Evolutionary conservation across 2,888 invertebrate species (phyloP).

Genomic region (Furcula furcula): DNA sequence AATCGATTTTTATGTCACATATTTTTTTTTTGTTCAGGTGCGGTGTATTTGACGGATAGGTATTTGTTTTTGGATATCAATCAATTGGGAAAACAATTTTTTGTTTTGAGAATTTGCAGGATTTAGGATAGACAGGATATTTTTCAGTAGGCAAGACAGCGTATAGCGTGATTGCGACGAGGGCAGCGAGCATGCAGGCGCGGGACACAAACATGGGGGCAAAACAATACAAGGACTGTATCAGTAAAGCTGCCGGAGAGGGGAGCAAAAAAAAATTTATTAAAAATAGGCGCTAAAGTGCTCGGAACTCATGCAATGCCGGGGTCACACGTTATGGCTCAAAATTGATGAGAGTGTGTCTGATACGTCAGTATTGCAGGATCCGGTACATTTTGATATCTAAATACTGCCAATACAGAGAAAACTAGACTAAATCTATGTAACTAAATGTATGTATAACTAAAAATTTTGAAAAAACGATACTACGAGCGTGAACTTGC

Average conservation of each 20-base stretch:
- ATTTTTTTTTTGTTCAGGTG: too few relatives aligned
- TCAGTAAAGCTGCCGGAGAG: conserved; percentile 55
- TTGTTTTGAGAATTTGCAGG: not conserved
- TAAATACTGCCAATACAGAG: not conserved
- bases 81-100: too few relatives aligned
- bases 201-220: conserved; percentile 68
- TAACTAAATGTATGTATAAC: conserved; percentile 4
- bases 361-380: conserved; percentile 31
- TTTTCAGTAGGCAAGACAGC: conserved; percentile 34
- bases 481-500: conserved; percentile 4
- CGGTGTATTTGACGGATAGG: too few relatives aligned
- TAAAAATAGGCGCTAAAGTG: conserved; percentile 30
- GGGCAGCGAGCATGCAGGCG: conserved; percentile 62
- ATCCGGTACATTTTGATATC: not conserved
- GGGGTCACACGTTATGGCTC: conserved; percentile 47
- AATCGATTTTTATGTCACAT: too few relatives aligned
- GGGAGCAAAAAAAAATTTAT: conserved; percentile 30
- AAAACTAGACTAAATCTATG: conserved; percentile 17
- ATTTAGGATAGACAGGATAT: not conserved
- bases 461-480: not conserved
- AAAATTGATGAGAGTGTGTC: conserved; percentile 9
- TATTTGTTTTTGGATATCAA: too few relatives aligned
- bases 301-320: conserved; percentile 57
- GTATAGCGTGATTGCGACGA: conserved; percentile 57
- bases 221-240: conserved; percentile 60